phyloP scores from a whole-genome alignment of 2,113 vertebrate genomes.

The Ceratotherium simum region DNA sequence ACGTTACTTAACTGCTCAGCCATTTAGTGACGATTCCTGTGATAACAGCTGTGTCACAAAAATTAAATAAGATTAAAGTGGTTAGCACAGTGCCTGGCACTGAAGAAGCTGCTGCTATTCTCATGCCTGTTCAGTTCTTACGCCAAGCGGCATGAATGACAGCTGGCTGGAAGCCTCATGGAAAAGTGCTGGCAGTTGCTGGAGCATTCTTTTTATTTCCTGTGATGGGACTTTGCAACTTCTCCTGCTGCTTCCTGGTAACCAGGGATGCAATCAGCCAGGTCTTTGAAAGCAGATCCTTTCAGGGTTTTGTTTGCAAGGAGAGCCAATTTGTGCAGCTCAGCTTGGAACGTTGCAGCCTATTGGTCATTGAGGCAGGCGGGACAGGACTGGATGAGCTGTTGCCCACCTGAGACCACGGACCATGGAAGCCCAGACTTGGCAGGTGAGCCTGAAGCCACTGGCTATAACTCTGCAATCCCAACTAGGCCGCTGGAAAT shows the following conservation, averaged over 20 bases:
- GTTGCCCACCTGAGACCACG: neutral
- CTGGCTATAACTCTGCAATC: neutral
- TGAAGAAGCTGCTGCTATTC: constrained; percentile 50
- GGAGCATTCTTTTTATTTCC: constrained; percentile 46
- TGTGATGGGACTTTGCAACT: constrained; percentile 56
- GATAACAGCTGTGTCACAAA: neutral
- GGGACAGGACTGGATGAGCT: neutral
- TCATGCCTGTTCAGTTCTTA: neutral
- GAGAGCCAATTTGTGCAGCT: neutral
- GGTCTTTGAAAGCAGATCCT: constrained; percentile 38
- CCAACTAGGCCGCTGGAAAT: neutral
- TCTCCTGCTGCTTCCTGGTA: constrained; percentile 56
- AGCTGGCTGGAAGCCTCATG: constrained; percentile 58
- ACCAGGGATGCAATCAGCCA: constrained; percentile 18
- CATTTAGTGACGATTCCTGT: neutral
- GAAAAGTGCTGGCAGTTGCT: neutral
- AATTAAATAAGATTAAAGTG: neutral
- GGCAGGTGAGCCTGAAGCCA: neutral
- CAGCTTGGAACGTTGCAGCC: neutral
- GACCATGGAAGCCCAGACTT: neutral
- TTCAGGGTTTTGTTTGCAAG: neutral
- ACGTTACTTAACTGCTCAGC: neutral
- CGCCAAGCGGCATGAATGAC: constrained; percentile 51
- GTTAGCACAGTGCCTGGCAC: constrained; percentile 21
- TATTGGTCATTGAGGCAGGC: neutral